These are phyloP conservation scores for Meriones unguiculatus DNA, from an alignment of 2,113 vertebrate species.

Conservation along the genomic window DNA sequence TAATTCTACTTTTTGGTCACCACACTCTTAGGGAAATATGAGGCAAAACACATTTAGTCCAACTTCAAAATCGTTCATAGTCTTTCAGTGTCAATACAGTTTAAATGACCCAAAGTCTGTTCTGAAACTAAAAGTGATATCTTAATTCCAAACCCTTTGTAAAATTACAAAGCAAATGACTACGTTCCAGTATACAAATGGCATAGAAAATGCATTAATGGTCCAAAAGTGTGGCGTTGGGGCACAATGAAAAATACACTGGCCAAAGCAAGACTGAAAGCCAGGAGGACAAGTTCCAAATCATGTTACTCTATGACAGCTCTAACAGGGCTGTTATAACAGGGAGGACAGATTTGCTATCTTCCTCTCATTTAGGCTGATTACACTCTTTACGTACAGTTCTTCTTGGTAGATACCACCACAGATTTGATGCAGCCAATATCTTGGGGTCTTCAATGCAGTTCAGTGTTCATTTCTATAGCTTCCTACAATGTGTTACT, in stretches of 20 bases:
- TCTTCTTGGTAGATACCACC: background rate
- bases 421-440: background rate
- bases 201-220: background rate
- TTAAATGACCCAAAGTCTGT: background rate
- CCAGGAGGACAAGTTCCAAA: background rate
- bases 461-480: background rate
- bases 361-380: background rate
- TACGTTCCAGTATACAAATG: no score
- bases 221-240: background rate
- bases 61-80: background rate
- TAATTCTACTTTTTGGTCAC: background rate
- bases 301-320: background rate
- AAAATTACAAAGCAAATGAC: background rate
- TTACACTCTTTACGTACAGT: background rate
- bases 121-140: background rate
- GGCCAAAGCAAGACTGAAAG: background rate
- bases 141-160: background rate
- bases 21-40: background rate
- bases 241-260: background rate
- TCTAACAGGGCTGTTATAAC: background rate
- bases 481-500: background rate
- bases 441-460: background rate
- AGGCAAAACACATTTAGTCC: background rate
- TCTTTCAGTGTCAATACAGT: background rate
- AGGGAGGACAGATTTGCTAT: no score